Evolutionary conservation across 2,113 vertebrate genomes (phyloP), one percentile per base, ranked within the genome.

Genomic region (Polypterus senegalus): DNA sequence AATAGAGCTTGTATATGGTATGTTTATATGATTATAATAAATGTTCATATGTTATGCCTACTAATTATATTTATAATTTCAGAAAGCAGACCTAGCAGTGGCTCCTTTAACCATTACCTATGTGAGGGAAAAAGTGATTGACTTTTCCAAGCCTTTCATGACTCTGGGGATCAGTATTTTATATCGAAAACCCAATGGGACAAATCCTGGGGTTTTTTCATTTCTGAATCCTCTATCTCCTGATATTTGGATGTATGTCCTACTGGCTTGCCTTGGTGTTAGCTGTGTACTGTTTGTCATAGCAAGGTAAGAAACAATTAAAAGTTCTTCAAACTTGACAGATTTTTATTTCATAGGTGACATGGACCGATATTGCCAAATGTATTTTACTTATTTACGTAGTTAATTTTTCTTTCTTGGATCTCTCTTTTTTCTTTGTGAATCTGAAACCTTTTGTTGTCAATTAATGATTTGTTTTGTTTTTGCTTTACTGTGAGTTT

Each of bases 111-210:
- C 96, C 62, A 99, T 99, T 60, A 99, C 94, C 6, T 97, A 97
- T 0, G 94, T 98, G 49, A 83, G 96, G 69, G 96, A 99, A 77
- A 97, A 98, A 61, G 95, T 97, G 61, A 97, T 99, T 4, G 96
- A 99, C 68, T 99, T 99, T 78, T 99, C 96, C 58, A 97, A 99
- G 71, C 96, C 96, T 47, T 99, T 99, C 77, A 97, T 99, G 96
- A 97, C 96, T 0, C 77, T 99, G 69, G 96, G 96, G 44, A 98
- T 99, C 80, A 94, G 95, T 62, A 97, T 99, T 66, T 86, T 99
- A 63, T 98, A 99, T 76, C 88, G 94, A 69, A 97, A 97, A 66
- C 95, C 94, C 60, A 97, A 97, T 44, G 92, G 96, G 69, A 97
- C 96, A 72, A 97, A 97, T 63, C 96, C 96, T 0, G 94, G 96